Percentiles rank a stretch among this genome's conserved stretches.
These are phyloP conservation scores for Drosophila kohkoa DNA, from an alignment of 1,140 invertebrate species.

Conservation along the genomic window DNA sequence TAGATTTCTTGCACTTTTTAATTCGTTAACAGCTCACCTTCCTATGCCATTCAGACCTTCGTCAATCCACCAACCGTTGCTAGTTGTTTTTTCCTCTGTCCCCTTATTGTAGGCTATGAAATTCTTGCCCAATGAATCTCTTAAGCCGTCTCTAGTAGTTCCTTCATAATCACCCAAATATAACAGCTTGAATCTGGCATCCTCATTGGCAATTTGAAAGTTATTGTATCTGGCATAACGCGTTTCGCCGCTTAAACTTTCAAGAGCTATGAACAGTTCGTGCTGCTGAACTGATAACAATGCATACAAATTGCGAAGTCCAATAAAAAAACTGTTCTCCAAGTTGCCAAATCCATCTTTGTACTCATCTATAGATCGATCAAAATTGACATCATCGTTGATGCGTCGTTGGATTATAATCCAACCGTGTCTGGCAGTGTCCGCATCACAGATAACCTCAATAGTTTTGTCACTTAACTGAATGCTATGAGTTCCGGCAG, in stretches of 20 bases:
- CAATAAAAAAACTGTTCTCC: conserved; percentile 27
- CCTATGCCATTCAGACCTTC: background rate
- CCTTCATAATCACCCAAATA: conserved; percentile 12
- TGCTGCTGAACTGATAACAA: background rate
- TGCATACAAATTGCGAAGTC: conserved; percentile 1
- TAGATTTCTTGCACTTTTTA: background rate
- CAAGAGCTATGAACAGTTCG: conserved; percentile 21
- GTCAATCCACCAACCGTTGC: background rate
- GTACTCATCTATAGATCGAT: background rate
- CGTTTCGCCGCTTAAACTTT: background rate
- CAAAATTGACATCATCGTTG: background rate
- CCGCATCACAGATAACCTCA: background rate
- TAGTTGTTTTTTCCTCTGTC: background rate
- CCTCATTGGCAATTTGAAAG: conserved; percentile 2
- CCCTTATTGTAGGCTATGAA: background rate
- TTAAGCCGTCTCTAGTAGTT: conserved; percentile 1
- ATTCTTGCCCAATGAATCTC: background rate
- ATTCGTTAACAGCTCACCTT: background rate
- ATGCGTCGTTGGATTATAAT: conserved; percentile 23
- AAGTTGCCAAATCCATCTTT: conserved; percentile 14
- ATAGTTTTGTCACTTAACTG: background rate
- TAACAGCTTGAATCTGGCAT: background rate
- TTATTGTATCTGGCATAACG: conserved; percentile 4
- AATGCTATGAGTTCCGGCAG: background rate
- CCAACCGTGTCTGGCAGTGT: conserved; percentile 21